Base-by-base conservation (phyloP, 2,113 vertebrate genomes). In the Lanius collurio region DNA sequence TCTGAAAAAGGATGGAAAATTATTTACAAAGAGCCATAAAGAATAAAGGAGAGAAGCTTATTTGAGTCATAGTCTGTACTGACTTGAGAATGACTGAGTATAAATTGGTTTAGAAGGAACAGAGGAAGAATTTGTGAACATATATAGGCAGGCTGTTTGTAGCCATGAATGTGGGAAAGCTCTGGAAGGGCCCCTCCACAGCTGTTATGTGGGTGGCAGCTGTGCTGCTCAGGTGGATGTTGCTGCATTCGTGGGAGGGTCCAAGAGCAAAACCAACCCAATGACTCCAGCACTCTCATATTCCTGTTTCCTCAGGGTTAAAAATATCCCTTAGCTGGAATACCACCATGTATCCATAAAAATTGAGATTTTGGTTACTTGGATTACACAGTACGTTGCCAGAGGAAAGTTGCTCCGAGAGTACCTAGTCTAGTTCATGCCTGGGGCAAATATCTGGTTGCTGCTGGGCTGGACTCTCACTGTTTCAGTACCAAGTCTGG, bases 121-220 rank as follows among this genome's bases (percentile, higher is more conserved):
- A 62, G 5, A 42, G 28, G 50, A 46, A 37, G 44, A 60, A 31
- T 65, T 79, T 59, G 23, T 37, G 52, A 64, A n/a, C 41, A 14
- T n/a, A 39, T 14, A 28, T 7, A 41, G 26, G 5, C 28, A 62
- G 22, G 16, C 5, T 89, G 16, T 35, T 64, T 33, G 55, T 23
- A 78, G 31, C 31, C 30, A 20, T 55, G 75, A 59, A 41, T 26
- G 20, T 52, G 37, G 20, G 37, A 21, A 69, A 79, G 41, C 52
- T 65, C 71, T 76, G 71, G 46, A 76, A 92, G 10, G 79, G 8
- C 9, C 3, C 13, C 15, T 65, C 41, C 1, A 0, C 23, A 65
- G n/a, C 6, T 60, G 22, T 7, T 37, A 14, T 44, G 49, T 0
- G 0, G 14, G 33, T 23, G 41, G 65, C 16, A 37, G 41, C 50